These are phyloP conservation scores for Chanos chanos DNA, from an alignment of 2,797 vertebrate species.

Conservation along the genomic window DNA sequence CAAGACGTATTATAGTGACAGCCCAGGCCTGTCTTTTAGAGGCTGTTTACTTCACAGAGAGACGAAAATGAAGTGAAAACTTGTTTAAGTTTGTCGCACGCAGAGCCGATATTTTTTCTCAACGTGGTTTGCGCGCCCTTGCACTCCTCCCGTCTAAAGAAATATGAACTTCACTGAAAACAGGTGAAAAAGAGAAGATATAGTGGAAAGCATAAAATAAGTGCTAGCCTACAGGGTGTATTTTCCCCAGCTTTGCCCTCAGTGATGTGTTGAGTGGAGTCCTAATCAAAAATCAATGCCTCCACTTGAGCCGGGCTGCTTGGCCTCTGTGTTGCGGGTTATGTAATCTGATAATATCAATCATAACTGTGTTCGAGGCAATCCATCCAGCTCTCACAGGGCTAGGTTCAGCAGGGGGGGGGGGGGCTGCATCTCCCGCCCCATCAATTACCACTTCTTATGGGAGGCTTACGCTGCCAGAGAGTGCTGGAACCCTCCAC, in stretches of 20 bases:
- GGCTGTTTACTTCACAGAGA: no score
- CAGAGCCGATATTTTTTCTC: conserved; percentile 36
- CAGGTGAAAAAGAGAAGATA: no score
- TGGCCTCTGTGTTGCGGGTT: conserved; percentile 73
- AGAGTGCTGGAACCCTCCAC: conserved; percentile 74
- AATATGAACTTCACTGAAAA: no score
- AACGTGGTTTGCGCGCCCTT: no score
- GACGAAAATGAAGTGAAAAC: conserved; percentile 26
- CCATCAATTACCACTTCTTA: conserved; percentile 98
- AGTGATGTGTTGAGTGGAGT: conserved; percentile 75
- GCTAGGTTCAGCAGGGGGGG: conserved; percentile 79
- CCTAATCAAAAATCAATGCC: conserved; percentile 94
- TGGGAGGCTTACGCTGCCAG: conserved; percentile 75
- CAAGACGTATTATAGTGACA: no score
- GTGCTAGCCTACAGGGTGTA: conserved; percentile 51
- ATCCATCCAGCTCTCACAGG: conserved; percentile 88
- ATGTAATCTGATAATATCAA: conserved; percentile 95
- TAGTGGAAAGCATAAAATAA: no score
- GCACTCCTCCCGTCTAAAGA: no score
- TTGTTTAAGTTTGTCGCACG: conserved; percentile 26
- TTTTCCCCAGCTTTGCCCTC: conserved; percentile 57
- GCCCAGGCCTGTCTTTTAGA: no score
- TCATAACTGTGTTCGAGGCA: conserved; percentile 92
- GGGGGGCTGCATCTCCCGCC: conserved; percentile 77
- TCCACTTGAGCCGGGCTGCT: conserved; percentile 78